phyloP scores from a whole-genome alignment of 2,888 invertebrate genomes.

The Psylliodes chrysocephalus region DNA sequence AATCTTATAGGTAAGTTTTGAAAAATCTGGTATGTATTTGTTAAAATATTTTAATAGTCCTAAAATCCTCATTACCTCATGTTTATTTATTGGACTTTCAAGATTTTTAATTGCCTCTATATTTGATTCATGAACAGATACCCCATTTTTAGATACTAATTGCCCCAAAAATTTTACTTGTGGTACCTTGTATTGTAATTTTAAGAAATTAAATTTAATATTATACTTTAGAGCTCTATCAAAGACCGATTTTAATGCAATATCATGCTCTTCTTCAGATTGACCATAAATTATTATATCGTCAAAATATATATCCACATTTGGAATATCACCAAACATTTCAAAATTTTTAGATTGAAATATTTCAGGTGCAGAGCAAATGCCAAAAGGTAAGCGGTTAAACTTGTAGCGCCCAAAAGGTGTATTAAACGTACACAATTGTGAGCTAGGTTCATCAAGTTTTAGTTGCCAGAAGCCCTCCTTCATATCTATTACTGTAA shows the following conservation, averaged over 20 bases:
- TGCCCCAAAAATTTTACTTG: constrained; percentile 9
- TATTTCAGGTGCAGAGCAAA: constrained; percentile 18
- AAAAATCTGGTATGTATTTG: constrained; percentile 41
- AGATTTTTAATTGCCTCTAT: constrained; percentile 31
- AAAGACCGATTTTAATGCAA: constrained; percentile 3
- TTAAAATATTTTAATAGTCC: constrained; percentile 41
- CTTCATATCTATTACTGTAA: constrained; percentile 38
- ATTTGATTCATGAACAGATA: constrained; percentile 30
- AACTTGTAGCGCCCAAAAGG: constrained; percentile 36
- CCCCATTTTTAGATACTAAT: constrained; percentile 10
- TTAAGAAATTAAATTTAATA: constrained; percentile 20
- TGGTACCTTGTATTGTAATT: neutral
- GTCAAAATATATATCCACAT: constrained; percentile 26
- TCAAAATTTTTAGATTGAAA: constrained; percentile 20
- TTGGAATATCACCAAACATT: constrained; percentile 19
- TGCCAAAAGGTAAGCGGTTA: constrained; percentile 19
- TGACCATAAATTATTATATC: constrained; percentile 17
- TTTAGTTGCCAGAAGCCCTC: constrained; percentile 18
- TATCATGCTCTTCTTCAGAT: constrained; percentile 10
- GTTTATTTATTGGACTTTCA: constrained; percentile 31
- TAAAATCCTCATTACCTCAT: constrained; percentile 35
- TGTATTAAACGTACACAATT: constrained; percentile 42
- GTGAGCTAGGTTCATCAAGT: constrained; percentile 1
- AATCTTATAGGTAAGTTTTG: constrained; percentile 31
- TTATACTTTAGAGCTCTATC: constrained; percentile 10